A percentile compares a stretch with the other conserved stretches of the same genome.
These are phyloP conservation scores for Hydractinia symbiolongicarpus DNA, from an alignment of 30 jellyfish, hydroid and myxozoan genomes.

Conservation along the genomic window DNA sequence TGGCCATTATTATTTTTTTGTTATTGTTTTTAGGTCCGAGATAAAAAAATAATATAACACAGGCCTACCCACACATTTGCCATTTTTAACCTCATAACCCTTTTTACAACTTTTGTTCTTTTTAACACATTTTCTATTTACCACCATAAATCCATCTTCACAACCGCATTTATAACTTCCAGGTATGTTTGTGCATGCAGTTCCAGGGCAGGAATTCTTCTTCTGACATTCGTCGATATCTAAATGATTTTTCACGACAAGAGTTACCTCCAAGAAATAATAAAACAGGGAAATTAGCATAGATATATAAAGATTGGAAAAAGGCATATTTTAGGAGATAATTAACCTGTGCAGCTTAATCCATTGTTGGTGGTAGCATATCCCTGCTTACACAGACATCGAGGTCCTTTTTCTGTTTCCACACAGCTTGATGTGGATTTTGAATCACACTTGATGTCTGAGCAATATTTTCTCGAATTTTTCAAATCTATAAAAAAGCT, in stretches of 20 bases:
- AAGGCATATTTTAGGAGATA: neutral
- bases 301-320: neutral
- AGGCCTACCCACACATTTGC: constrained; percentile 16
- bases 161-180: constrained; percentile 22
- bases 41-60: too few relatives aligned
- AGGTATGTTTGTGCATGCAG: constrained; percentile 15
- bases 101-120: neutral
- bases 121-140: neutral
- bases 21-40: too few relatives aligned
- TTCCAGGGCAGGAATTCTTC: constrained; percentile 1
- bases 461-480: neutral
- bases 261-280: too few relatives aligned
- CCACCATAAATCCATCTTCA: constrained; percentile 1
- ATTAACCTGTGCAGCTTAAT: constrained; percentile 2
- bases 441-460: neutral
- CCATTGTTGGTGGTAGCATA: neutral
- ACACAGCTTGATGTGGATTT: neutral
- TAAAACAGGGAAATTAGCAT: too few relatives aligned
- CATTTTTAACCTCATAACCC: constrained; percentile 13
- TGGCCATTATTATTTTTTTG: neutral
- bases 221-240: constrained; percentile 19
- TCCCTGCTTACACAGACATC: constrained; percentile 22
- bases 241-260: neutral
- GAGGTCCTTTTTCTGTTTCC: neutral
- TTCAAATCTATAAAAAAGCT: too few relatives aligned